Conservation (phyloP, 2,797 vertebrate species). For the Simalia tracyae region DNA sequence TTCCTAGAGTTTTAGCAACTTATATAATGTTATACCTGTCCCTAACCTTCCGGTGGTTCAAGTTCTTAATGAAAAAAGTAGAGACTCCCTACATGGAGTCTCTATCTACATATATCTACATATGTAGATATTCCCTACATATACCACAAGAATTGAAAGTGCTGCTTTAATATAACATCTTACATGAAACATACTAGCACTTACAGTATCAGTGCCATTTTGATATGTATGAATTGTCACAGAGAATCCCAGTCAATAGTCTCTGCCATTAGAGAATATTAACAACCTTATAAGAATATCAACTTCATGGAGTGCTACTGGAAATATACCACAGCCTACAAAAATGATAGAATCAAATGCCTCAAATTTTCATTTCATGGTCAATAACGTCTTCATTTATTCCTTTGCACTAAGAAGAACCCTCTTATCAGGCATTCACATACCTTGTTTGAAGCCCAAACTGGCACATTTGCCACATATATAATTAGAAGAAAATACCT, state of each 20-base stretch:
- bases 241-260: constrained; percentile 28
- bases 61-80: constrained; percentile 5
- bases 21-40: not conserved
- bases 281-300: not conserved
- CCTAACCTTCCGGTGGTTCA: not conserved
- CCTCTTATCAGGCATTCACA: not conserved
- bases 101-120: too few species aligned
- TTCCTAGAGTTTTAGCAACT: not conserved
- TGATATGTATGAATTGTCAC: constrained; percentile 3
- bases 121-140: not conserved
- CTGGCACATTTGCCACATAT: not conserved
- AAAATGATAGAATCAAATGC: not conserved
- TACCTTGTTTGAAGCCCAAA: not conserved
- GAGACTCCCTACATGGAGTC: not conserved
- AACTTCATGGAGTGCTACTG: not conserved
- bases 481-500: not conserved
- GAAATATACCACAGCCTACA: not conserved
- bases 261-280: constrained; percentile 19
- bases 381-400: not conserved
- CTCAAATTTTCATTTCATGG: not conserved
- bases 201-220: not conserved
- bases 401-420: not conserved
- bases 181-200: constrained; percentile 13
- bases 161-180: not conserved
- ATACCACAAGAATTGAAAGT: not conserved